Conservation (phyloP, 2,888 invertebrate species). For the Ochropleura plecta region DNA sequence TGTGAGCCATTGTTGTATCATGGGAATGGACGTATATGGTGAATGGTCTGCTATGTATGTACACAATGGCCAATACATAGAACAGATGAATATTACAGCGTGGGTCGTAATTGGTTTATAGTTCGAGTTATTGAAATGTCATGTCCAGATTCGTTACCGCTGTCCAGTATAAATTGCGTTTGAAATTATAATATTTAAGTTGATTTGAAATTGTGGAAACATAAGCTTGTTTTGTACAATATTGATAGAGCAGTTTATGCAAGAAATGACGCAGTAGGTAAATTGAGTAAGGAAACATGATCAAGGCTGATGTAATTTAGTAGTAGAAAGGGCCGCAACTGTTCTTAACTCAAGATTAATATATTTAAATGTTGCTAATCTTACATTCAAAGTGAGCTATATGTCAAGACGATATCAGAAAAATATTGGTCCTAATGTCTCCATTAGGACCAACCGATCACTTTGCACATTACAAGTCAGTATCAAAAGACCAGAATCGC, state of each 20-base stretch:
- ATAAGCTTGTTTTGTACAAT: constrained; percentile 11
- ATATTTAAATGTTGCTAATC: constrained; percentile 2
- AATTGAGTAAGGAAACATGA: constrained; percentile 13
- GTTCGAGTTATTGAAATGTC: constrained; percentile 58
- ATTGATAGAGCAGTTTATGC: background rate
- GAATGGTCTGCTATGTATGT: constrained; percentile 43
- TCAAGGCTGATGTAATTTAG: background rate
- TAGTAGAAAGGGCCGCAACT: constrained; percentile 10
- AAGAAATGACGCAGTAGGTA: background rate
- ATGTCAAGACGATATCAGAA: constrained; percentile 22
- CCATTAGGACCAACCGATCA: constrained; percentile 40
- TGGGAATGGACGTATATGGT: constrained; percentile 79
- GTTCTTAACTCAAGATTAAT: constrained; percentile 1
- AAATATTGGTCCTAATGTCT: constrained; percentile 30
- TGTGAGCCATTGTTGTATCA: constrained; percentile 85
- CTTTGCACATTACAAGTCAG: constrained; percentile 20
- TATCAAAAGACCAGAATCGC: constrained; percentile 25
- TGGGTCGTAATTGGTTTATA: constrained; percentile 61
- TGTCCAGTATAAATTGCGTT: constrained; percentile 28
- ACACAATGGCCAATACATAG: constrained; percentile 49
- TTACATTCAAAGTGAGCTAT: background rate
- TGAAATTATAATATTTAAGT: constrained; percentile 51
- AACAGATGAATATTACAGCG: constrained; percentile 52
- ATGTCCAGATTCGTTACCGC: constrained; percentile 49
- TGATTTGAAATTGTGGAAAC: constrained; percentile 19